Percentiles rank a stretch among this genome's conserved stretches.
phyloP scores from a whole-genome alignment of 1,140 invertebrate genomes.

The Pogonomyrmex barbatus region DNA sequence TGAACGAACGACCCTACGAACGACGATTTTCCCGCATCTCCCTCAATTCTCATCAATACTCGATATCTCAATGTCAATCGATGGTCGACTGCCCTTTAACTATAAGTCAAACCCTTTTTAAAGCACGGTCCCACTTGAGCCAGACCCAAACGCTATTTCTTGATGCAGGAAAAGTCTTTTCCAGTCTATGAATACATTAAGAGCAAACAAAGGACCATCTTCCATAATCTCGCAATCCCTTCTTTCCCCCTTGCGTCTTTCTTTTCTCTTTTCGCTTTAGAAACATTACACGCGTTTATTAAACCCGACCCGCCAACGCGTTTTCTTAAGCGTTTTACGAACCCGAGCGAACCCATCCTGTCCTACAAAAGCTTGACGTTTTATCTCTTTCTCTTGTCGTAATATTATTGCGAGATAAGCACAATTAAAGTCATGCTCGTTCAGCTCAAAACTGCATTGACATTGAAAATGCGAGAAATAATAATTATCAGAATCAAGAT shows the following conservation, averaged over 20 bases:
- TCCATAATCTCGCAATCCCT: slow-evolving; percentile 49
- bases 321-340: slow-evolving; percentile 79
- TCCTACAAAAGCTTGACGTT: slow-evolving; percentile 64
- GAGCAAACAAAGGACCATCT: slow-evolving; percentile 78
- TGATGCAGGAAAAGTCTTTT: slow-evolving; percentile 75
- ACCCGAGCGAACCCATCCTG: slow-evolving; percentile 59
- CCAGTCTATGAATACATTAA: slow-evolving; percentile 84
- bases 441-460: background rate
- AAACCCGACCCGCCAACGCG: slow-evolving; percentile 68
- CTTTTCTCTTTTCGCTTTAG: slow-evolving; percentile 12
- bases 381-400: slow-evolving; percentile 21
- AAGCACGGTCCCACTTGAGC: background rate
- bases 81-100: background rate
- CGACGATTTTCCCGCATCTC: slow-evolving; percentile 10
- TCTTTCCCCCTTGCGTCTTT: background rate
- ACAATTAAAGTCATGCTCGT: slow-evolving; percentile 70
- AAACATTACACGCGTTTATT: slow-evolving; percentile 74
- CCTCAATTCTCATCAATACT: slow-evolving; percentile 19
- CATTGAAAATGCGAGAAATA: background rate
- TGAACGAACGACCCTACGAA: slow-evolving; percentile 49
- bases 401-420: slow-evolving; percentile 49
- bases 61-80: slow-evolving; percentile 31
- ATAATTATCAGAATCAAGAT: background rate
- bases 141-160: slow-evolving; percentile 21
- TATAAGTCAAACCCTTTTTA: background rate